Evolutionary conservation across 1,140 invertebrate genomes (phyloP).

Genomic region (Pectinophora gossypiella): DNA sequence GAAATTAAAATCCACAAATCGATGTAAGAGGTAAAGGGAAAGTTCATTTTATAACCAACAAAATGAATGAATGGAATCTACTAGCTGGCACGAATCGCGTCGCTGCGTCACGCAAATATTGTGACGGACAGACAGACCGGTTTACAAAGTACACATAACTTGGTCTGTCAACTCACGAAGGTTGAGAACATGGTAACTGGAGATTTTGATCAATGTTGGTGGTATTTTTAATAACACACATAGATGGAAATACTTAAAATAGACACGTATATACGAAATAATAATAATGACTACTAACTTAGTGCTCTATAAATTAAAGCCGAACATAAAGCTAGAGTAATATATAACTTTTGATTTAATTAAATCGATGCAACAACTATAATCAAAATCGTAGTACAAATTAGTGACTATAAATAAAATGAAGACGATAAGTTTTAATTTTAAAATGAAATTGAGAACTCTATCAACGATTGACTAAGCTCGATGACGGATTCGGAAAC

Average conservation of each 20-base stretch:
- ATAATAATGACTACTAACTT: background rate
- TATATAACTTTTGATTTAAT: background rate
- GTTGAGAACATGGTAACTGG: background rate
- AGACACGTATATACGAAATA: background rate
- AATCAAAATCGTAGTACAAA: constrained; percentile 7
- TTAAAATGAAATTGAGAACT: constrained; percentile 47
- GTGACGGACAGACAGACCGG: constrained; percentile 35
- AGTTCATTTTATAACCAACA: constrained; percentile 16
- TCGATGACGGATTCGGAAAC: constrained; percentile 47
- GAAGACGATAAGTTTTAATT: constrained; percentile 50
- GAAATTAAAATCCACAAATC: background rate
- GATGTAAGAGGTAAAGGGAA: constrained; percentile 9
- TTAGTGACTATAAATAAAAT: constrained; percentile 54
- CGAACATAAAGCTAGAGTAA: no score
- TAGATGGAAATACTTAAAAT: background rate
- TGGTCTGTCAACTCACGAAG: constrained; percentile 15
- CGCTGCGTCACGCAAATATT: constrained; percentile 46
- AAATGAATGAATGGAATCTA: constrained; percentile 36
- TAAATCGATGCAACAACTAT: background rate
- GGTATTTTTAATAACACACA: background rate
- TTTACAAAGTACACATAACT: constrained; percentile 31
- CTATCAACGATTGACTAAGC: constrained; percentile 33
- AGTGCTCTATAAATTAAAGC: background rate
- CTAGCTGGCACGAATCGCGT: constrained; percentile 21
- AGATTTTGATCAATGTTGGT: background rate